Conservation (phyloP, 1,140 invertebrate genomes). For the Trichonephila inaurata region DNA sequence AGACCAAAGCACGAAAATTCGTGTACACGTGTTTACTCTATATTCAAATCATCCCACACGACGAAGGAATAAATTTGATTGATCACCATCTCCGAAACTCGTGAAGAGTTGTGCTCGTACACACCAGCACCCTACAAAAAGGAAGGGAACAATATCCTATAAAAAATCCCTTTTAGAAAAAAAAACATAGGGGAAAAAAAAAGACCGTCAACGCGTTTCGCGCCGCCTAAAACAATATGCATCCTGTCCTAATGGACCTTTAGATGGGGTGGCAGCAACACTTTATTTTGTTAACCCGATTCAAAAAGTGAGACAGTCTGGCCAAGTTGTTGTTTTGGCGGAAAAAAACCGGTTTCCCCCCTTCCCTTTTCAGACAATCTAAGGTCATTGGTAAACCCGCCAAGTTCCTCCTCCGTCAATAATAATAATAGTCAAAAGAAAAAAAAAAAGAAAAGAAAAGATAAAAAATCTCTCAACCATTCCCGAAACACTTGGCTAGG, state of each 20-base stretch:
- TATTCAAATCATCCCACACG: slow-evolving; percentile 5
- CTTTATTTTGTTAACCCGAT: slow-evolving; percentile 55
- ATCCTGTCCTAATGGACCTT: slow-evolving; percentile 38
- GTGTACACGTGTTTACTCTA: not conserved
- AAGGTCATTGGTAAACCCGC: slow-evolving; percentile 54
- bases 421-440: slow-evolving; percentile 24
- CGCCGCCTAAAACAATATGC: slow-evolving; percentile 44
- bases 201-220: not conserved
- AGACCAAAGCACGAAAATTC: not conserved
- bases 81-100: not conserved
- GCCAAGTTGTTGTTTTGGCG: slow-evolving; percentile 71
- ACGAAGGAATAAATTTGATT: not conserved
- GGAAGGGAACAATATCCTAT: not conserved
- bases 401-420: slow-evolving; percentile 45
- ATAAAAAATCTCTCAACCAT: slow-evolving; percentile 16
- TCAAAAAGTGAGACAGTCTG: slow-evolving; percentile 71
- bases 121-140: not conserved
- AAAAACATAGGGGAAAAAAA: not conserved
- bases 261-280: slow-evolving; percentile 58
- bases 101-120: not conserved
- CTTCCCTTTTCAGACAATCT: slow-evolving; percentile 25
- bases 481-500: slow-evolving; percentile 1
- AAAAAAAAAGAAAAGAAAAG: not conserved
- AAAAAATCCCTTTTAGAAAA: not conserved
- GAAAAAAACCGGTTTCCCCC: slow-evolving; percentile 74